These are phyloP conservation scores for Sciurus carolinensis DNA, from an alignment of 2,797 vertebrate genomes.

Conservation along the genomic window DNA sequence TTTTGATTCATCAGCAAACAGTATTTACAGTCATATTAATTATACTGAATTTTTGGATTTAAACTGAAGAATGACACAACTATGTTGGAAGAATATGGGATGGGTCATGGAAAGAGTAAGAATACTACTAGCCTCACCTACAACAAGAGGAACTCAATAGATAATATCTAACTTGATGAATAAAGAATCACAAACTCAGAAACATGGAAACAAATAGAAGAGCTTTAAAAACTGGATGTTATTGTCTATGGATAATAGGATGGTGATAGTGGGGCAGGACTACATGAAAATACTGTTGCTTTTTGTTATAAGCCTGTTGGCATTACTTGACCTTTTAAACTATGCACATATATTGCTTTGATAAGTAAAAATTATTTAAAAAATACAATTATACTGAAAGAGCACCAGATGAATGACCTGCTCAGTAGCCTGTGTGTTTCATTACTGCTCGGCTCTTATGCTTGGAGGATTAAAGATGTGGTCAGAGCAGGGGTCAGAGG, in stretches of 20 bases:
- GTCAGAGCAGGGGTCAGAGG: conserved; percentile 10
- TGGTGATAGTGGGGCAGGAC: not conserved
- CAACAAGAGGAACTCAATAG: conserved; percentile 7
- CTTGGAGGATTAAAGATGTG: not conserved
- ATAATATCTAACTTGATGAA: not conserved
- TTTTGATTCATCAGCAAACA: conserved; percentile 1
- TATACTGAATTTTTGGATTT: conserved; percentile 36
- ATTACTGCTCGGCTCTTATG: not conserved
- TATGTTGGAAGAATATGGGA: not conserved
- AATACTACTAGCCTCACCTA: not conserved
- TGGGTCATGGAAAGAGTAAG: not conserved
- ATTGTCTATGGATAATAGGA: conserved; percentile 26
- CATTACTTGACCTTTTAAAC: conserved; percentile 54
- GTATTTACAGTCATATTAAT: conserved; percentile 9
- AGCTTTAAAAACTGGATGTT: conserved; percentile 12
- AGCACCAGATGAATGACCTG: not conserved
- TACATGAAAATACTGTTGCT: not conserved
- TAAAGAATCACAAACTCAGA: conserved; percentile 40
- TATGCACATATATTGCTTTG: conserved; percentile 9
- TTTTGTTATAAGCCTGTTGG: conserved; percentile 34
- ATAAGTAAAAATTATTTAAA: conserved; percentile 63
- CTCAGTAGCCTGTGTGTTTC: not conserved
- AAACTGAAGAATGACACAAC: conserved; percentile 9
- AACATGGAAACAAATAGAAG: conserved; percentile 52
- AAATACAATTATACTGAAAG: conserved; percentile 19